These are phyloP conservation scores for Ceratosolen solmsi DNA, from an alignment of 1,140 invertebrate genomes.

Conservation along the genomic window DNA sequence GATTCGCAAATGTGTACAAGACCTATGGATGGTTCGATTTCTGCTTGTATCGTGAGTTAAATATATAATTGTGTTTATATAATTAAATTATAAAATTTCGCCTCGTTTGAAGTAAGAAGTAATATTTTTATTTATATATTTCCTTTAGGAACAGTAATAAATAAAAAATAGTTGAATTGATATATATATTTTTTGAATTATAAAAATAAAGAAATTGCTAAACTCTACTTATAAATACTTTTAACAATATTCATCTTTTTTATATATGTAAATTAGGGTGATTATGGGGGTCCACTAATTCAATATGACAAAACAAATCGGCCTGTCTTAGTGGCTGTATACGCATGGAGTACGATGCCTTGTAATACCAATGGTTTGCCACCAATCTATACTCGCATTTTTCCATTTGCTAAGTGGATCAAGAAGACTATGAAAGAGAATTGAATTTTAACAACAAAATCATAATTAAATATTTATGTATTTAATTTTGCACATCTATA, in stretches of 20 bases:
- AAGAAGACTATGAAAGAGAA: slow-evolving; percentile 20
- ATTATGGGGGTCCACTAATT: slow-evolving; percentile 80
- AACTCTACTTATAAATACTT: too few relatives aligned
- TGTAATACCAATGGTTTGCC: slow-evolving; percentile 73
- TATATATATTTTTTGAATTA: too few relatives aligned
- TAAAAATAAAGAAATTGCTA: too few relatives aligned
- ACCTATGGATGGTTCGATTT: slow-evolving; percentile 73
- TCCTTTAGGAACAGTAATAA: too few relatives aligned
- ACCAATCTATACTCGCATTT: slow-evolving; percentile 66
- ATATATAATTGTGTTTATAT: not conserved
- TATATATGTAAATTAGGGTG: slow-evolving; percentile 71
- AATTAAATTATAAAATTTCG: too few relatives aligned
- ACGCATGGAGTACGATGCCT: slow-evolving; percentile 83
- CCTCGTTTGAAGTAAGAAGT: too few relatives aligned
- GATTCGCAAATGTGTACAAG: slow-evolving; percentile 77
- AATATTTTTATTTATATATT: too few relatives aligned
- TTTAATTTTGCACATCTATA: too few relatives aligned
- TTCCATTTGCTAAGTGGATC: slow-evolving; percentile 64
- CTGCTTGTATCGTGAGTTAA: slow-evolving; percentile 74
- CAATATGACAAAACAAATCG: slow-evolving; percentile 52
- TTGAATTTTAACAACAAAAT: not conserved
- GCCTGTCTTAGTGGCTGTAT: slow-evolving; percentile 75
- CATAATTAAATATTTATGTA: too few relatives aligned
- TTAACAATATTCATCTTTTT: too few relatives aligned
- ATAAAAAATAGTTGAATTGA: too few relatives aligned